A percentile compares a stretch with the other conserved stretches of the same genome.
phyloP scores from a whole-genome alignment of 2,113 vertebrate species.

The Nyctereutes procyonoides region DNA sequence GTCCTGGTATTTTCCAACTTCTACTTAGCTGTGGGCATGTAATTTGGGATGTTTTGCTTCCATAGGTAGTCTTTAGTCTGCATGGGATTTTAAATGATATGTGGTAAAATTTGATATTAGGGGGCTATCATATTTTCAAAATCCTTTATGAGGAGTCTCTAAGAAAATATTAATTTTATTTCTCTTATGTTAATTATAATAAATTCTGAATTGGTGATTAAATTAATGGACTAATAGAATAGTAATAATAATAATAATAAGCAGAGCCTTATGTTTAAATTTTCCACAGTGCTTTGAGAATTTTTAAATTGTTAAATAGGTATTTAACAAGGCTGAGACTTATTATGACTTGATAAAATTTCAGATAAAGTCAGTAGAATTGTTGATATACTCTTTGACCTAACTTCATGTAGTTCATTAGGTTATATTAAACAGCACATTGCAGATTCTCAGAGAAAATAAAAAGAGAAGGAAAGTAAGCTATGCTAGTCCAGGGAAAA shows the following conservation, averaged over 20 bases:
- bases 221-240: neutral
- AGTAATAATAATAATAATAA: neutral
- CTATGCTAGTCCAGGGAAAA: neutral
- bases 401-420: neutral
- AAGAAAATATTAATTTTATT: slow-evolving; percentile 5
- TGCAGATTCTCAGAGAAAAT: slow-evolving; percentile 2
- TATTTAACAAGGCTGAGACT: neutral
- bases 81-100: neutral
- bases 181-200: neutral
- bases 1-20: neutral
- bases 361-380: neutral
- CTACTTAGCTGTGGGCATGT: neutral
- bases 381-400: neutral
- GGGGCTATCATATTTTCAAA: neutral
- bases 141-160: neutral
- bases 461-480: neutral
- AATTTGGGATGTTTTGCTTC: neutral
- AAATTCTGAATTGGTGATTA: neutral
- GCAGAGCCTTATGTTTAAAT: neutral
- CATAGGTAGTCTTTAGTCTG: neutral
- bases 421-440: neutral
- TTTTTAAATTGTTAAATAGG: neutral
- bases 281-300: neutral
- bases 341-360: neutral
- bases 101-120: neutral